Conservation (phyloP, 2,797 vertebrate genomes). For the Pangasius sanitwongsei region DNA sequence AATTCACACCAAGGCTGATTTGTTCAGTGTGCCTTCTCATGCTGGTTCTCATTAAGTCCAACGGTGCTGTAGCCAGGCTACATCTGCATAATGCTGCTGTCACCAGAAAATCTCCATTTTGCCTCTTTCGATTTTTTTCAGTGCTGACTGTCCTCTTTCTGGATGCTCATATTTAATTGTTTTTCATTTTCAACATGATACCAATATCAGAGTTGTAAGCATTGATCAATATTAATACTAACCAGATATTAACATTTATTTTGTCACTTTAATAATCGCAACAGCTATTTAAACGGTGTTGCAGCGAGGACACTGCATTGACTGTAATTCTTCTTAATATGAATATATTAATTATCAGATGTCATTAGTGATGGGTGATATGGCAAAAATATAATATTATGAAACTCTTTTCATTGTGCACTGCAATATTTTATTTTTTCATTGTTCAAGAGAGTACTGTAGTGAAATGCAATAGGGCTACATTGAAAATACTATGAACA, state of each 20-base stretch:
- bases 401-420: background rate
- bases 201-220: background rate
- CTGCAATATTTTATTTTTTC: background rate
- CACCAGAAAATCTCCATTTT: constrained; percentile 37
- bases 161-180: background rate
- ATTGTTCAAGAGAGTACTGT: background rate
- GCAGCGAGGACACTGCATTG: background rate
- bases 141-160: constrained; percentile 21
- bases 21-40: background rate
- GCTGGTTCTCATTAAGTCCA: constrained; percentile 42
- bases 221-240: background rate
- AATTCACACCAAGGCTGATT: constrained; percentile 39
- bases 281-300: background rate
- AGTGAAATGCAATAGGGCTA: no score
- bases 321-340: background rate
- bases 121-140: background rate
- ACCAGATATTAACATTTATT: background rate
- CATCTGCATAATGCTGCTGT: constrained; percentile 48
- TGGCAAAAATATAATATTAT: background rate
- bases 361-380: background rate
- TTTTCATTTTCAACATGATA: constrained; percentile 3
- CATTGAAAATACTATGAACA: background rate
- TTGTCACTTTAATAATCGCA: background rate
- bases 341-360: background rate
- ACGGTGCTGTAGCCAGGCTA: background rate